Evolutionary conservation across 2,797 vertebrate genomes (phyloP).

Genomic region (Momotus momota): DNA sequence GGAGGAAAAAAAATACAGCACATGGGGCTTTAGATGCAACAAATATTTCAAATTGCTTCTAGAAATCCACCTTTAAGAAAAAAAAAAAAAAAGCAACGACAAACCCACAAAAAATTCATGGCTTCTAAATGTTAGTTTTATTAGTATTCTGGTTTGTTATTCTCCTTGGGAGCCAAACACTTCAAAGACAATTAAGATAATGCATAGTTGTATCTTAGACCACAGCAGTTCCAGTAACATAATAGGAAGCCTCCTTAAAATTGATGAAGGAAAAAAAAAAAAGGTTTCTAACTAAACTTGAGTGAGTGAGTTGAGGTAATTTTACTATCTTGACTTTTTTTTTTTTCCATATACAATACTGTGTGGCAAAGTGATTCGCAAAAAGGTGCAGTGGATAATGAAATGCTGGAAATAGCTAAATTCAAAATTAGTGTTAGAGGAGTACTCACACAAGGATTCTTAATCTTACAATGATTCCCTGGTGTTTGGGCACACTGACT

Average conservation of each 20-base stretch:
- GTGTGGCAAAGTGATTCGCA: not conserved
- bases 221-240: not conserved
- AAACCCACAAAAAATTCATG: not conserved
- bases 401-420: not conserved
- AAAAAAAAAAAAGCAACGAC: not conserved
- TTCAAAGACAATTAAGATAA: slow-evolving; percentile 54
- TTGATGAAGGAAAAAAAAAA: not conserved
- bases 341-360: not conserved
- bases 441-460: not conserved
- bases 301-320: not conserved
- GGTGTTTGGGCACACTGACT: rapidly evolving
- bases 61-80: not conserved
- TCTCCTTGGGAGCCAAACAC: slow-evolving; percentile 21
- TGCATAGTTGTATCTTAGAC: not conserved
- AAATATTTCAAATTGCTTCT: not conserved
- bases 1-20: not conserved
- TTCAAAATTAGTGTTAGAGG: not conserved
- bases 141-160: not conserved
- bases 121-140: not conserved
- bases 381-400: not conserved
- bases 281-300: not conserved
- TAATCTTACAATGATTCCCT: not conserved
- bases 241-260: slow-evolving; percentile 17
- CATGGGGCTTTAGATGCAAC: not conserved
- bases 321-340: not conserved